These are phyloP conservation scores for Novumbra hubbsi DNA, from an alignment of 2,797 vertebrate species.

Conservation along the genomic window DNA sequence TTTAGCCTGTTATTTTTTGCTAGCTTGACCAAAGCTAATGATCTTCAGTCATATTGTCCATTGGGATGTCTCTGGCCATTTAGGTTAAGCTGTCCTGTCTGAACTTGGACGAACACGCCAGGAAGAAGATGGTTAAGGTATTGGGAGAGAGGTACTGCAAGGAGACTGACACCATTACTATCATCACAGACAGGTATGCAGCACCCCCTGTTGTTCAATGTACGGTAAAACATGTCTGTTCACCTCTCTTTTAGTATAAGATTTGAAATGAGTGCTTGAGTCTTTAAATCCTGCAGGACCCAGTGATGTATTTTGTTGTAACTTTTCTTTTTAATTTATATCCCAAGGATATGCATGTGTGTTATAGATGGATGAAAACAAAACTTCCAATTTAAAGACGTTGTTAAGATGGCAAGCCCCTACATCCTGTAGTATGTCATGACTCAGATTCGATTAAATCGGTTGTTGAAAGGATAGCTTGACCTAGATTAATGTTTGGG, in stretches of 20 bases:
- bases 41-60: not conserved
- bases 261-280: not conserved
- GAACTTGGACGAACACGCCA: conserved; percentile 91
- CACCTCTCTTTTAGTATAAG: not conserved
- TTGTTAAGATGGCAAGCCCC: too few species aligned
- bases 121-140: conserved; percentile 90
- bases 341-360: too few species aligned
- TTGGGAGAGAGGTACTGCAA: conserved; percentile 81
- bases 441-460: too few species aligned
- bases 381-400: too few species aligned
- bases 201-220: not conserved
- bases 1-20: not conserved
- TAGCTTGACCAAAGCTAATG: not conserved
- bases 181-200: conserved; percentile 85
- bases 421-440: too few species aligned
- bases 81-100: conserved; percentile 90
- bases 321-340: too few species aligned
- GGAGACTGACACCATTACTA: conserved; percentile 80
- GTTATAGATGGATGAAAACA: too few species aligned
- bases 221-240: not conserved
- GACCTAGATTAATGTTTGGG: too few species aligned
- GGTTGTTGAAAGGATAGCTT: too few species aligned
- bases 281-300: not conserved
- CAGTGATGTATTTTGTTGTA: too few species aligned
- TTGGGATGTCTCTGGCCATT: not conserved